Base-by-base conservation (phyloP, 1,140 invertebrate genomes). In the Diachasma alloeum region DNA sequence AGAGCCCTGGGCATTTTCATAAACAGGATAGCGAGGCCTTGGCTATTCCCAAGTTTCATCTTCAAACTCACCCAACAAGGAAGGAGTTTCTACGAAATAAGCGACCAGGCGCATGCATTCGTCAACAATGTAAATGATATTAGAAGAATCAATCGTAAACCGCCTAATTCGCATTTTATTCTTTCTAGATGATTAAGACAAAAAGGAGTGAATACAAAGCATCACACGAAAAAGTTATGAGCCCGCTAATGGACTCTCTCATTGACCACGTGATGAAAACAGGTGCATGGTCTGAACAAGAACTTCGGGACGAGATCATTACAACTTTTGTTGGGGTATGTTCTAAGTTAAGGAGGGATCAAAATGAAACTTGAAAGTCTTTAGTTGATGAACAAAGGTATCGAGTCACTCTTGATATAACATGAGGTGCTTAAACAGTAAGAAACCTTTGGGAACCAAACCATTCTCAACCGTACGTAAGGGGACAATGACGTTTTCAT, bases 201-300 rank as follows among this genome's bases (percentile, higher is more conserved):
- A 63, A 63, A 31, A 63, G 11, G 11, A 31, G 24, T 13, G 24
- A 11, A 26, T 63, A 63, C 24, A 24, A 63, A 63, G 24, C 59
- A 26, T 24, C 24, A 15, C 19, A 31, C 22, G 22, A 24, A 31
- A 13, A 26, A 24, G 24, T 63, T 8, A 63, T 26, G 19, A 26
- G 59, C 13, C 59, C 19, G 1, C 0, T 63, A 15, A 0, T 63
- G 24, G 72, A 73, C 63, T 37, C 15, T 17, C 10, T 59, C 1
- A 36, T 73, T 59, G 26, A 73, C 3, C 31, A 63, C 42, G 17
- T 42, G 6, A 56, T 73, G 9, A 63, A 73, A 73, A 73, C 72
- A 5, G 37, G 37, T 42, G 10, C 48, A 15, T 39, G 13, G 56
- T 39, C 31, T 36, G 53, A 73, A 1, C 9, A 17, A 15, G 72